Percentiles rank a stretch among this genome's conserved stretches.
Evolutionary conservation across 1,140 invertebrate species (phyloP).

Genomic region (Ctenoplectra terminalis): DNA sequence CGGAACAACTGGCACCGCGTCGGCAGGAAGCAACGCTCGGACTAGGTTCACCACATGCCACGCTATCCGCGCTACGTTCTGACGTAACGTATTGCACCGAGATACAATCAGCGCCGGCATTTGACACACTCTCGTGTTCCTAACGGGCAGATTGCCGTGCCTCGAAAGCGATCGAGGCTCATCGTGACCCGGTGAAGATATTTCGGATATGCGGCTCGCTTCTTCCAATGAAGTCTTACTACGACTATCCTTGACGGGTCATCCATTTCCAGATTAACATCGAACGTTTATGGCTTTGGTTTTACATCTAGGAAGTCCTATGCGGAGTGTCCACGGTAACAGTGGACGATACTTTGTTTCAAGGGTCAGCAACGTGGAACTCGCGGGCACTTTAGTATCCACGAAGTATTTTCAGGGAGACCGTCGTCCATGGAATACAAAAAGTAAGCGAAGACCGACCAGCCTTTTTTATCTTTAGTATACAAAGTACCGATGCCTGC

Average conservation of each 20-base stretch:
- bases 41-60: slow-evolving; percentile 49
- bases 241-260: not conserved
- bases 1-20: slow-evolving; percentile 52
- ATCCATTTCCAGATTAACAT: not conserved
- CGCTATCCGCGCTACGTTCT: slow-evolving; percentile 48
- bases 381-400: no score
- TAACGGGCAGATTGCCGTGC: slow-evolving; percentile 2
- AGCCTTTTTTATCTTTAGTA: no score
- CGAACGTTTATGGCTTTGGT: no score
- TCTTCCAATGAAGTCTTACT: not conserved
- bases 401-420: no score
- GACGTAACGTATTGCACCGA: slow-evolving; percentile 56
- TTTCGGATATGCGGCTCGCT: not conserved
- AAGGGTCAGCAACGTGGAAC: no score
- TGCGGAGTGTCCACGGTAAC: no score
- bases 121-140: slow-evolving; percentile 50
- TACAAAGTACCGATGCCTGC: no score
- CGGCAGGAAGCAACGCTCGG: slow-evolving; percentile 50
- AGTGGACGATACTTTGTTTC: no score
- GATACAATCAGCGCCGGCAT: slow-evolving; percentile 59
- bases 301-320: no score
- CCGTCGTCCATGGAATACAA: no score
- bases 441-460: no score
- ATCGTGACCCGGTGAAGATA: not conserved
- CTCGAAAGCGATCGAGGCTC: slow-evolving; percentile 3